Evolutionary conservation across 2,113 vertebrate species (phyloP).

Genomic region (Oryzias celebensis): DNA sequence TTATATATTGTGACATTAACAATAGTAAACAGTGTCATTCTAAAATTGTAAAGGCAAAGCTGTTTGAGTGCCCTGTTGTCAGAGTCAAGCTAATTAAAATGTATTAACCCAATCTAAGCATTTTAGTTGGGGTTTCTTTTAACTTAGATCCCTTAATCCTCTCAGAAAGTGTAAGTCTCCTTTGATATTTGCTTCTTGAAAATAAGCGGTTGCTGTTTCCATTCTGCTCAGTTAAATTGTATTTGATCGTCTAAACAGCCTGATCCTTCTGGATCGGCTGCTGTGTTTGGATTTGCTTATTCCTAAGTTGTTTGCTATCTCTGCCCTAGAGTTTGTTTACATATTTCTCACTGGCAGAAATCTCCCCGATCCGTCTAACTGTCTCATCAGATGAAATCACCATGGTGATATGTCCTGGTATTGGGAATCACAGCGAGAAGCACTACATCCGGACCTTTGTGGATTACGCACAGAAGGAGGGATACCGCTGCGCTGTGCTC

Average conservation of each 20-base stretch:
- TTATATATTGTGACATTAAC: no score
- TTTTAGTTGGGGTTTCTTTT: background rate
- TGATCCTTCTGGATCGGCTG: constrained; percentile 11
- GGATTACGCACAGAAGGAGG: constrained; percentile 92
- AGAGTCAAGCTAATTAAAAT: background rate
- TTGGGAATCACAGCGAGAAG: constrained; percentile 98
- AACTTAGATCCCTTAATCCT: constrained; percentile 1
- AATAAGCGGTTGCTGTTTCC: constrained; percentile 12
- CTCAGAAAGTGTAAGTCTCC: constrained; percentile 17
- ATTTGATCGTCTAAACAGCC: constrained; percentile 9
- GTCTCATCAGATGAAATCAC: constrained; percentile 88
- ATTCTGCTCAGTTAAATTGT: constrained; percentile 8
- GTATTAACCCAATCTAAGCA: background rate
- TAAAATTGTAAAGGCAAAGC: no score
- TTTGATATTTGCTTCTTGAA: constrained; percentile 4
- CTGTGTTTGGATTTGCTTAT: background rate
- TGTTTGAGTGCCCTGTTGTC: no score
- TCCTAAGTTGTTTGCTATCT: background rate
- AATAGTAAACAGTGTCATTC: no score
- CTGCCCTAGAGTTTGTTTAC: background rate
- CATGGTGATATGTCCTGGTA: constrained; percentile 98
- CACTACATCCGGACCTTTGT: constrained; percentile 98
- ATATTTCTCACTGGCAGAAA: constrained; percentile 13
- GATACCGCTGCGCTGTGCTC: constrained; percentile 94
- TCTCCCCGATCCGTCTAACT: constrained; percentile 11